Conservation (phyloP, 2,113 vertebrate species). For the Odobenus rosmarus region DNA sequence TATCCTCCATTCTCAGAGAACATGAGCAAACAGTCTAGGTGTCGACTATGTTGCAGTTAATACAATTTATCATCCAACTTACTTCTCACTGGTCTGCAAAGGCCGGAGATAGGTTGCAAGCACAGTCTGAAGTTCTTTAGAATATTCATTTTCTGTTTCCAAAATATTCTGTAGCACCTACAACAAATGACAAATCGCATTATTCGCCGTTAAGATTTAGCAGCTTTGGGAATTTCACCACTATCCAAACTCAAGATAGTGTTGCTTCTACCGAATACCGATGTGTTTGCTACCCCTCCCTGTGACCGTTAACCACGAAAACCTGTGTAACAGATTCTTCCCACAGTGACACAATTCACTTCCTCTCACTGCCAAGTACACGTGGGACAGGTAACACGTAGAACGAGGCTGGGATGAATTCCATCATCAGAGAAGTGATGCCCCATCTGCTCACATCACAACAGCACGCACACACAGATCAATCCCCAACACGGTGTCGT, state of each 20-base stretch:
- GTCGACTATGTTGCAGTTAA: neutral
- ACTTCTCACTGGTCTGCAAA: constrained; percentile 96
- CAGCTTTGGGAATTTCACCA: neutral
- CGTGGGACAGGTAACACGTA: neutral
- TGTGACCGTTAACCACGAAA: neutral
- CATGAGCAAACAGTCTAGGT: neutral
- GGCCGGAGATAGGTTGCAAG: constrained; percentile 95
- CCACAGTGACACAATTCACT: neutral
- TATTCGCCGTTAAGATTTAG: neutral
- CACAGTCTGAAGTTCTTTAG: constrained; percentile 96
- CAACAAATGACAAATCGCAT: constrained; percentile 65
- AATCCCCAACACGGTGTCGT: rapidly evolving
- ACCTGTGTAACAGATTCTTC: neutral
- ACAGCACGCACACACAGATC: rapidly evolving
- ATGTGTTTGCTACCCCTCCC: too few relatives aligned
- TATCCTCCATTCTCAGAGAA: neutral
- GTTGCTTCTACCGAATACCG: rapidly evolving
- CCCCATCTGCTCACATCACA: neutral
- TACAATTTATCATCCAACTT: constrained; percentile 69
- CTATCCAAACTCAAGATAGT: neutral
- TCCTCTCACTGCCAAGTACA: neutral
- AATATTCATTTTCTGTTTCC: constrained; percentile 98
- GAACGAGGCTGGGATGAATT: neutral
- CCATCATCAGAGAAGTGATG: neutral
- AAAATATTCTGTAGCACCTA: constrained; percentile 99